Evolutionary conservation across 2,113 vertebrate species (phyloP).

Genomic region (Dasyurus viverrinus): DNA sequence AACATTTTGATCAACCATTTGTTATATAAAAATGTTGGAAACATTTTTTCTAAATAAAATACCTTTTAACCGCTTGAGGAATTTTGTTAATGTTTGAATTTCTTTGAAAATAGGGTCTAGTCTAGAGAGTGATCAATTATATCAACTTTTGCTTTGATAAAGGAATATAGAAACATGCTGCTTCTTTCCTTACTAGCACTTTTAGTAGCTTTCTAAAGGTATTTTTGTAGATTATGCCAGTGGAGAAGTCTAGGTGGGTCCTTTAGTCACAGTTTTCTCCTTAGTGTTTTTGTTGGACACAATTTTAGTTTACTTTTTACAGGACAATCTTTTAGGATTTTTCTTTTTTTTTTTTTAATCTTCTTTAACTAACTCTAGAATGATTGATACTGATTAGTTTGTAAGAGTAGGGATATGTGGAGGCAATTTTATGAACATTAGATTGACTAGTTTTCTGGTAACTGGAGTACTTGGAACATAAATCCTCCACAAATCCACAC

Average conservation of each 20-base stretch:
- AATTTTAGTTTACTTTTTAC: accelerated
- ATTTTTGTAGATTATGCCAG: not conserved
- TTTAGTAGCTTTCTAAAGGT: not conserved
- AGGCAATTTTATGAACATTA: not conserved
- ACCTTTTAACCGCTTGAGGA: not conserved
- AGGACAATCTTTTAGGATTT: not conserved
- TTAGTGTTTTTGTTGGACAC: not conserved
- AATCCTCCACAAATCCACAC: conserved; percentile 31
- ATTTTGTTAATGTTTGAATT: not conserved
- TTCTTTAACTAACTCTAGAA: not conserved
- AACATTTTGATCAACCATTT: not conserved
- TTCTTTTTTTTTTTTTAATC: not conserved
- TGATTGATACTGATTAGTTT: not conserved
- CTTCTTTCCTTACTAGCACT: not conserved
- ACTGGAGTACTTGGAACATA: not conserved
- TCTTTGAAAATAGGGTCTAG: too few relatives aligned
- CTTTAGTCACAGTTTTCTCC: not conserved
- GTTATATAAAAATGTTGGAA: not conserved
- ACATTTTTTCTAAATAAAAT: not conserved
- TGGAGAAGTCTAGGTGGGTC: not conserved
- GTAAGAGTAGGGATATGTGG: not conserved
- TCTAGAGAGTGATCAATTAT: not conserved
- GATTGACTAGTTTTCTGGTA: not conserved
- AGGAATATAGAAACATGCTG: not conserved
- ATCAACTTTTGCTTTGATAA: not conserved